Base-by-base conservation (phyloP, 2,113 vertebrate species). In the Gopherus evgoodei region DNA sequence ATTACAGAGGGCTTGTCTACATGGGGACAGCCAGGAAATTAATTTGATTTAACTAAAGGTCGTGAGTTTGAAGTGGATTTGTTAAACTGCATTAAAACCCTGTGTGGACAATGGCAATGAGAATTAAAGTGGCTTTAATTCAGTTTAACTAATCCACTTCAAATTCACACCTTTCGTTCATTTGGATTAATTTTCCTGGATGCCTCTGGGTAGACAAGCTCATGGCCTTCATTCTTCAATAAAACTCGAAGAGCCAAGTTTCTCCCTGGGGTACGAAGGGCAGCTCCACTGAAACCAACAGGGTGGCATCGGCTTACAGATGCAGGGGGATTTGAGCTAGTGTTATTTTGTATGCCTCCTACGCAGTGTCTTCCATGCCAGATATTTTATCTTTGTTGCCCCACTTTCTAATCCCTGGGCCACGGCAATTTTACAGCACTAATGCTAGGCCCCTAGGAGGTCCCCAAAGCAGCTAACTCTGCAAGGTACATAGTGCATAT, bases 331-430 rank as follows among this genome's bases (percentile, higher is more conserved):
- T 2, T 65, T 52, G 84, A 52, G 9, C 56, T 27, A 6, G 38
- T 25, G 85, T 47, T 17, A 2, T 42, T 9, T 1, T 0, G 11
- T 1, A 8, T 3, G 62, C n/a, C 50, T 78, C n/a, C 0, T 0
- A 6, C 0, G 21, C 27, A 56, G 7, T 19, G 12, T 35, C 75
- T 80, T 5, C 81, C 57, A 11, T 42, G 1, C 0, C 4, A 52
- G 53, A 78, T 92, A 85, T 56, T 57, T 22, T 50, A 10, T 50
- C 53, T 81, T 53, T 47, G 17, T 35, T 56, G 44, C 31, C 47
- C 53, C 0, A 4, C 54, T 35, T 50, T 24, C n/a, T 79, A 53
- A 44, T 86, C 31, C 56, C 0, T 82, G 88, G 31, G 27, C 3
- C 84, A 54, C 59, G 17, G 16, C 3, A 84, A 72, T 52, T 9